These are phyloP conservation scores for human (Homo sapiens) DNA, from an alignment of 2,113 vertebrate species.

Conservation along the genomic window DNA sequence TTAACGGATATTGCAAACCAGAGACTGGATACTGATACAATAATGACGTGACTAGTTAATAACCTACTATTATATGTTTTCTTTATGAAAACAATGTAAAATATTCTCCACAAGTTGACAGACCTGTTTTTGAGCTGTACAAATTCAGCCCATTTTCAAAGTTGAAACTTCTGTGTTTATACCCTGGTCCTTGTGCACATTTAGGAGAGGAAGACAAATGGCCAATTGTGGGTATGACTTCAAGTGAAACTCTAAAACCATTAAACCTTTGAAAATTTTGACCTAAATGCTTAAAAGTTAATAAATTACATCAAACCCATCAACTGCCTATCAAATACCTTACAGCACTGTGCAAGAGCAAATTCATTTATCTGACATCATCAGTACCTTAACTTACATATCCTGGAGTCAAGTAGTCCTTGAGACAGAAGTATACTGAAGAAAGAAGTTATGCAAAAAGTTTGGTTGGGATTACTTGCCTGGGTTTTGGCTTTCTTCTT, in stretches of 20 bases:
- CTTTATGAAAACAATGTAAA: not conserved
- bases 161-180: not conserved
- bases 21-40: not conserved
- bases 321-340: not conserved
- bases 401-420: not conserved
- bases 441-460: conserved; percentile 37
- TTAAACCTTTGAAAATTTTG: conserved; percentile 27
- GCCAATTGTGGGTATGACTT: not conserved
- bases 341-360: not conserved
- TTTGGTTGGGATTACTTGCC: not conserved
- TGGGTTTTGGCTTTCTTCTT: conserved; percentile 48
- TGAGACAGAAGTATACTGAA: not conserved
- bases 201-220: not conserved
- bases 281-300: not conserved
- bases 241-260: conserved; percentile 19
- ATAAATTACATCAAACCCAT: not conserved
- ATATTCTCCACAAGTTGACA: not conserved
- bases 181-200: not conserved
- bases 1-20: not conserved
- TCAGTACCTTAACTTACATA: not conserved
- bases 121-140: not conserved
- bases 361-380: conserved; percentile 14
- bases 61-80: not conserved
- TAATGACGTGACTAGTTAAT: not conserved
- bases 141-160: not conserved